Evolutionary conservation across 2,888 invertebrate species (phyloP).

Genomic region (Ichneumoninae sp.): DNA sequence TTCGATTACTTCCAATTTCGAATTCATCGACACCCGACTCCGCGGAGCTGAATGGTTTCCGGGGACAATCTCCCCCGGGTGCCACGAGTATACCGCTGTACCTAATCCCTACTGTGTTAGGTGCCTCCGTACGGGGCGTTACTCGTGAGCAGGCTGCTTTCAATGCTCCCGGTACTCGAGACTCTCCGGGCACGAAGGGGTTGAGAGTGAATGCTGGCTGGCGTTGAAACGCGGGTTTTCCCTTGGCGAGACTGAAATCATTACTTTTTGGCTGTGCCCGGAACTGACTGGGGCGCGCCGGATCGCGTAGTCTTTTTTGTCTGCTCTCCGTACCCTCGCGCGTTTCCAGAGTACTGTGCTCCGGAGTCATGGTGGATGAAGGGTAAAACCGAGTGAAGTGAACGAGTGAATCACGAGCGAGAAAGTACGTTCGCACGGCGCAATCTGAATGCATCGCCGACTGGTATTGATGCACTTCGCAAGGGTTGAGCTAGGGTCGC

Average conservation of each 20-base stretch:
- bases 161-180: slow-evolving; percentile 50
- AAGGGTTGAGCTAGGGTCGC: slow-evolving; percentile 21
- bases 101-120: slow-evolving; percentile 21
- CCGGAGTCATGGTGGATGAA: slow-evolving; percentile 47
- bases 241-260: slow-evolving; percentile 63
- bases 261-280: slow-evolving; percentile 61
- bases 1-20: slow-evolving; percentile 21
- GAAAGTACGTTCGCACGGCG: slow-evolving; percentile 52
- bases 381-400: slow-evolving; percentile 47
- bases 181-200: slow-evolving; percentile 47
- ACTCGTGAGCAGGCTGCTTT: slow-evolving; percentile 44
- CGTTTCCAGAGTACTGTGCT: slow-evolving; percentile 28
- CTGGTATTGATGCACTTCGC: slow-evolving; percentile 41
- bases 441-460: slow-evolving; percentile 67
- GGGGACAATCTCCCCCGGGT: slow-evolving; percentile 5
- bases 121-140: slow-evolving; percentile 20
- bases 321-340: slow-evolving; percentile 4
- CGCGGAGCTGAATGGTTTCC: neutral
- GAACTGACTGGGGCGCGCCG: slow-evolving; percentile 35
- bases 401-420: slow-evolving; percentile 45
- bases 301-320: slow-evolving; percentile 35
- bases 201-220: neutral
- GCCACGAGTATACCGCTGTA: slow-evolving; percentile 1
- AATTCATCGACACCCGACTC: slow-evolving; percentile 18
- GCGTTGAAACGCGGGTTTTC: slow-evolving; percentile 44